Evolutionary conservation across 2,113 vertebrate species (phyloP), one percentile per base, ranked within the genome.

Genomic region (rabbit (Oryctolagus cuniculus)): DNA sequence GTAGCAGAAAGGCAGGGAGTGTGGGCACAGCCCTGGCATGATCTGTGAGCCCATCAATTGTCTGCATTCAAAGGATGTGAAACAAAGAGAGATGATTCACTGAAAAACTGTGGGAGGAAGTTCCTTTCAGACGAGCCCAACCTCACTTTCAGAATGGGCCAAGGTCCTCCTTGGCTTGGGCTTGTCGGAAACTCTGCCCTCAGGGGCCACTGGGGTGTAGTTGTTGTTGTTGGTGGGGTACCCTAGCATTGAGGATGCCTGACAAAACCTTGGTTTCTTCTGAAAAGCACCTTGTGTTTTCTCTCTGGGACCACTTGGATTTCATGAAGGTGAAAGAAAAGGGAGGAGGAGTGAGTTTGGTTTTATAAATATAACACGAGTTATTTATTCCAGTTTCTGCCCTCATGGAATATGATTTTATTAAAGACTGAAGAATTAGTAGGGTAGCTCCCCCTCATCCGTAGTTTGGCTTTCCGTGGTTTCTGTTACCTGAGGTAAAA

Each of bases 41-140:
- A 34, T 61, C 0, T 10, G 70, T 34, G 22, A 53, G 73, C n/a
- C 0, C 1, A 27, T 85, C 29, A 12, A 24, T 21, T 91, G 63
- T 82, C 24, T 38, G 74, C 53, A 6, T 73, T 67, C 22, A 25
- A 63, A 79, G 84, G 84, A 55, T 27, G 10, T 29, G 7, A 64
- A 61, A 88, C 91, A 78, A 64, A 86, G 89, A 79, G 63, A 31
- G n/a, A 17, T 67, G 90, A 25, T 22, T 87, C 80, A 24, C 19
- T 0, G n/a, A n/a, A 24, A 36, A 64, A 4, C 58, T 5, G n/a
- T 24, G 66, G 82, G 95, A 89, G 64, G 49, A 25, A 13, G 21
- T 22, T 6, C 12, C 58, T 89, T 74, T 51, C 3, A 49, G 55
- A 27, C 1, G 38, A 63, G 83, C 4, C 3, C 29, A n/a, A 22